Base-by-base conservation (phyloP, 64 coral and sea anemone genomes). In the Acropora tenuis region DNA sequence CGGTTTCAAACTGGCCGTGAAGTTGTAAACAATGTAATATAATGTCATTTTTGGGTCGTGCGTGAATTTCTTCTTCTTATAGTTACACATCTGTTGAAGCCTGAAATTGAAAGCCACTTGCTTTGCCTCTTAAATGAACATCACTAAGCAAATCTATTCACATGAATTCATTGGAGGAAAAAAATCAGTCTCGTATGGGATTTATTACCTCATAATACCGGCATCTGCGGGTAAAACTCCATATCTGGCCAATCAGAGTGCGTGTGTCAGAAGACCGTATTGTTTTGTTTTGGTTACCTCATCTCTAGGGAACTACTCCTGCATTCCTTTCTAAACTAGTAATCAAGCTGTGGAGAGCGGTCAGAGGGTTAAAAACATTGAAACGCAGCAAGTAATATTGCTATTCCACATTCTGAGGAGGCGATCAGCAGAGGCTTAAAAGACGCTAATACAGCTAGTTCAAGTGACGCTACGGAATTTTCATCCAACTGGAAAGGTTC, bases 141-240 rank as follows among this genome's bases (percentile, higher is more conserved):
- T 44, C 44, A 47, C 42, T 41, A 68, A 69, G 44, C 65, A 47
- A 85, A 50, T 30, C 18, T 46, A 85, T 85, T 50, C 82, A 85
- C 45, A 69, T 85, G 65, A 85, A 63, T 44, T 17, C 8, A 55
- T 55, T 49, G 15, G 4, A 45, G 50, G 47, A 0, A 40, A 48
- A 69, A 69, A 85, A 18, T 85, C 43, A 85, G 42, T 65, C 82
- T 17, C 50, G 63, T 85, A 78, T 50, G 47, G 18, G 13, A 50
- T 45, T 85, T 84, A 91, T 91, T 91, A 91, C 90, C 71, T 91
- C 80, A 91, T 91, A 55, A 48, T 77, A 75, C 48, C 72, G 53
- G 90, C 80, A 91, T 84, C 72, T 85, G 57, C 90, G 11, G 90
- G 90, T 91, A 73, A 58, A 84, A 42, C 18, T 46, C 10, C 16